Percentiles rank a stretch among this genome's conserved stretches.
phyloP scores from a whole-genome alignment of 2,113 vertebrate species.

The Daubentonia madagascariensis region DNA sequence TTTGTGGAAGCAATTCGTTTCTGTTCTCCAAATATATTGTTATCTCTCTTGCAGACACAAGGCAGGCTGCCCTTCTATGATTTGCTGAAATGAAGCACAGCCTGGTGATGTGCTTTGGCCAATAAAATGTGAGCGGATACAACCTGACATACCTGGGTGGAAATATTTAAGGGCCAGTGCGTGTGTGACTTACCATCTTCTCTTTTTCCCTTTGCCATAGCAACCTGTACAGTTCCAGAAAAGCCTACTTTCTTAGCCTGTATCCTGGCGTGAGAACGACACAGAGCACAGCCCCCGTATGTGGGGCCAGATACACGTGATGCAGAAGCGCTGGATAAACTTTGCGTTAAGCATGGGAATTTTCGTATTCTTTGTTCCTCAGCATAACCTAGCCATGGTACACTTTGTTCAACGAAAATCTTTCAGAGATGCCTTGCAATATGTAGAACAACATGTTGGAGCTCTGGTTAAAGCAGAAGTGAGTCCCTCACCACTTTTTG shows the following conservation, averaged over 20 bases:
- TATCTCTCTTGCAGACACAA: neutral
- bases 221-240: neutral
- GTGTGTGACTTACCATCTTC: neutral
- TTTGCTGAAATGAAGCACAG: neutral
- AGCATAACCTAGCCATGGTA: neutral
- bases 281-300: neutral
- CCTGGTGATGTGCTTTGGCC: neutral
- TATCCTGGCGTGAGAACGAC: neutral
- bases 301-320: neutral
- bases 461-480: neutral
- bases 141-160: accelerated
- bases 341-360: neutral
- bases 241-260: neutral
- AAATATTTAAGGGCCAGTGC: neutral
- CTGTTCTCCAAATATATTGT: neutral
- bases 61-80: neutral
- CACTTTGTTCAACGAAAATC: neutral
- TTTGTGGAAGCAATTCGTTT: neutral
- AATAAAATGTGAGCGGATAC: neutral
- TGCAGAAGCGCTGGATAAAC: neutral
- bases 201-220: neutral
- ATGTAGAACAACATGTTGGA: neutral
- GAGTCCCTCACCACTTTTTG: neutral
- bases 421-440: neutral
- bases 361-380: neutral